These are phyloP conservation scores for Actinia tenebrosa DNA, from an alignment of 64 coral and sea anemone genomes.

Conservation along the genomic window DNA sequence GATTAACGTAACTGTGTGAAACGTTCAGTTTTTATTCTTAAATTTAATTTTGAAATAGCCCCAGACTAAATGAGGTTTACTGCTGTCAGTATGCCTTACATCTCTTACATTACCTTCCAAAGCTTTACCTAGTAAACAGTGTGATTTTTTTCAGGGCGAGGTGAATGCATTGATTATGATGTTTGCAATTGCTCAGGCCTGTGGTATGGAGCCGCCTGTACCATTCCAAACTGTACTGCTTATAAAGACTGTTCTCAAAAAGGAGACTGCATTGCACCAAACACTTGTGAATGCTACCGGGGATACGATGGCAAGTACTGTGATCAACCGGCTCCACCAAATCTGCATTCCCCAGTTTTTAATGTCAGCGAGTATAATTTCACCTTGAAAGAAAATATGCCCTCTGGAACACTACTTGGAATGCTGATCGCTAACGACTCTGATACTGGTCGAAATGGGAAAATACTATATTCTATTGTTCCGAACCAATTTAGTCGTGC, in stretches of 20 bases:
- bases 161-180: constrained; percentile 39
- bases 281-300: constrained; percentile 25
- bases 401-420: constrained; percentile 3
- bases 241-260: constrained; percentile 27
- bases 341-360: constrained; percentile 22
- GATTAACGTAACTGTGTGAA: no score
- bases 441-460: no score
- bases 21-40: no score
- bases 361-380: constrained; percentile 2
- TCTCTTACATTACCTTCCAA: no score
- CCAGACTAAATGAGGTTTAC: no score
- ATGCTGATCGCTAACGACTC: no score
- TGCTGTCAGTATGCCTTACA: no score
- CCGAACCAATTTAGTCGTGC: no score
- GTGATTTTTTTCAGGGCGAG: constrained; percentile 1
- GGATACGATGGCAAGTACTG: constrained; percentile 28
- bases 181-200: constrained; percentile 1
- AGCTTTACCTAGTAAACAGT: neutral
- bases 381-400: constrained; percentile 23
- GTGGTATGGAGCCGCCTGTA: constrained; percentile 42
- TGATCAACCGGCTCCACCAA: constrained; percentile 23
- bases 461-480: no score
- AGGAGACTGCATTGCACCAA: constrained; percentile 30
- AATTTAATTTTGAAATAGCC: no score
- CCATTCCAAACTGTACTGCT: constrained; percentile 29